Percentiles rank a stretch among this genome's conserved stretches.
Evolutionary conservation across 2,113 vertebrate genomes (phyloP).

Genomic region (Macaca nemestrina): DNA sequence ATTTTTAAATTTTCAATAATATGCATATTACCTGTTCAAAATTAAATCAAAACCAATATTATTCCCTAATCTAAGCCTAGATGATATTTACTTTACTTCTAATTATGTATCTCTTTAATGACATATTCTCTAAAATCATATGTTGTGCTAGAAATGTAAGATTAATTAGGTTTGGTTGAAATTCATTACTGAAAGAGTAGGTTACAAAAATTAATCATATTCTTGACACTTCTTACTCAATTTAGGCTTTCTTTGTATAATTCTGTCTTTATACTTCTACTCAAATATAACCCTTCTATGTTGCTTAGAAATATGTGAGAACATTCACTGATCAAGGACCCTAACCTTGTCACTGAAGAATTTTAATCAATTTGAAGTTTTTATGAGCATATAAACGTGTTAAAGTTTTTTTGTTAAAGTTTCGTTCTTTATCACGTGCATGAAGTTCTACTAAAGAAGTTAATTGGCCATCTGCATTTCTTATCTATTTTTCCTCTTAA

Average conservation of each 20-base stretch:
- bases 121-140: not conserved
- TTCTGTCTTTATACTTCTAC: not conserved
- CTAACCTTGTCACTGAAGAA: conserved; percentile 42
- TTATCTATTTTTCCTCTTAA: not conserved
- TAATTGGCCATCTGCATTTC: conserved; percentile 18
- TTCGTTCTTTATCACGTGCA: conserved; percentile 31
- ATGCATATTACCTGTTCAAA: not conserved
- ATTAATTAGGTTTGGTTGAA: not conserved
- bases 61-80: not conserved
- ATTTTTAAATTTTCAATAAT: not conserved
- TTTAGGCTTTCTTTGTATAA: not conserved
- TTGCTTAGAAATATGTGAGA: conserved; percentile 36
- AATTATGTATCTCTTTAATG: not conserved
- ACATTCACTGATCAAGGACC: conserved; percentile 33
- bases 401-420: conserved; percentile 31
- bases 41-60: not conserved
- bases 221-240: conserved; percentile 39
- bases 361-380: conserved; percentile 54
- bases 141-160: conserved; percentile 9
- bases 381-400: not conserved
- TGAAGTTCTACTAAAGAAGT: not conserved
- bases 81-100: not conserved
- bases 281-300: conserved; percentile 50
- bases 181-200: not conserved
- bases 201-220: not conserved